These are phyloP conservation scores for Muntiacus reevesi DNA, from an alignment of 2,113 vertebrate genomes.

Conservation along the genomic window DNA sequence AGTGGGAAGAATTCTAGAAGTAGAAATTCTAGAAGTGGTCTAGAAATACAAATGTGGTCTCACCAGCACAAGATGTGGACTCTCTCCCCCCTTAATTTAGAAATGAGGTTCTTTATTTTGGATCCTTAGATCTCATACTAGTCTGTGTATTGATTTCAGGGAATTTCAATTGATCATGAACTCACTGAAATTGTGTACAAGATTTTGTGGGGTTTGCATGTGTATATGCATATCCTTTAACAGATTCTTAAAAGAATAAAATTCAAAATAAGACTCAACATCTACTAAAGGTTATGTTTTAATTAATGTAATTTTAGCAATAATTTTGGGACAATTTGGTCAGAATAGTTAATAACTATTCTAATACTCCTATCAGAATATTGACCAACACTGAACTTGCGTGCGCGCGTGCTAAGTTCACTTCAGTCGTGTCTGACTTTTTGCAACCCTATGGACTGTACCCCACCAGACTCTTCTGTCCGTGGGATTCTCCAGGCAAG, in stretches of 20 bases:
- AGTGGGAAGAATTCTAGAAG: neutral
- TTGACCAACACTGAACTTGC: neutral
- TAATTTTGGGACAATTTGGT: neutral
- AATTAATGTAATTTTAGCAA: neutral
- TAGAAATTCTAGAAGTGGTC: neutral
- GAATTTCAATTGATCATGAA: neutral
- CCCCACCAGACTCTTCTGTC: neutral
- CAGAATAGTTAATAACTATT: neutral
- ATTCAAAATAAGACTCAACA: neutral
- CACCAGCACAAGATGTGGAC: neutral
- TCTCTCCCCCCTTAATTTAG: neutral
- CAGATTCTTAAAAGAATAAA: neutral
- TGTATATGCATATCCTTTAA: neutral
- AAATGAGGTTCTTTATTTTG: neutral
- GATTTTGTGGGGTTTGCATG: neutral
- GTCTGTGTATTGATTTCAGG: neutral
- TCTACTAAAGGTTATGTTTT: neutral
- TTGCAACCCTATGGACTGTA: neutral
- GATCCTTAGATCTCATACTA: neutral
- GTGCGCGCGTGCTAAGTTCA: accelerated
- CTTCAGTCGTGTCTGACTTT: accelerated
- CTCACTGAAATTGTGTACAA: neutral
- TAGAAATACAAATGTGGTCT: neutral
- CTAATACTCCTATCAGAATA: neutral
- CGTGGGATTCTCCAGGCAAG: neutral